Conservation (phyloP, 2,113 vertebrate species). For the Cariama cristata region DNA sequence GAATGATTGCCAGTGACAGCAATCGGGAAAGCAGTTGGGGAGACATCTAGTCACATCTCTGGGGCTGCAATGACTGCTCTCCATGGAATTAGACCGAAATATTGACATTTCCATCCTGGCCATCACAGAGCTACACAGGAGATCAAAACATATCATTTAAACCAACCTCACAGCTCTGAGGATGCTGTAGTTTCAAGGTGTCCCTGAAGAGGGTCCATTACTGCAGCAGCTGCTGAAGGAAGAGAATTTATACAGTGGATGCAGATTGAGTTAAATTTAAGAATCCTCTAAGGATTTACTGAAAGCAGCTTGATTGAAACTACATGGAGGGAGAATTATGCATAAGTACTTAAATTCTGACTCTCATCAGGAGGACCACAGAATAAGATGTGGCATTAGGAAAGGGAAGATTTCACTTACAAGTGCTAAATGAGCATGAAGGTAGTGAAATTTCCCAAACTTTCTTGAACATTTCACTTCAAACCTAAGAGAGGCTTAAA, state of each 20-base stretch:
- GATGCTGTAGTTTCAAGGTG: not conserved
- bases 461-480: not conserved
- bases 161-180: not conserved
- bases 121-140: not conserved
- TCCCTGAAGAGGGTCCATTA: not conserved
- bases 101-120: not conserved
- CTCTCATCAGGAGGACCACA: not conserved
- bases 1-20: not conserved
- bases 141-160: not conserved
- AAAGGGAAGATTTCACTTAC: not conserved
- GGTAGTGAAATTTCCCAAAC: not conserved
- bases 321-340: not conserved
- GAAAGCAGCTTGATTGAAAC: not conserved
- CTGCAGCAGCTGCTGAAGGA: not conserved
- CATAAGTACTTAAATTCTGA: not conserved
- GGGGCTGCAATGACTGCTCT: not conserved
- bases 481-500: not conserved
- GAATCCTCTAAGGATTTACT: not conserved
- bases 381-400: not conserved
- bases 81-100: not conserved
- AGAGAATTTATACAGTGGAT: not conserved
- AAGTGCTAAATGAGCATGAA: not conserved
- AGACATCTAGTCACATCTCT: not conserved
- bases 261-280: conserved; percentile 3
- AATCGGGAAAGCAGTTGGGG: not conserved